phyloP scores from a whole-genome alignment of 2,888 invertebrate species.

The Dasysyrphus albostriatus region DNA sequence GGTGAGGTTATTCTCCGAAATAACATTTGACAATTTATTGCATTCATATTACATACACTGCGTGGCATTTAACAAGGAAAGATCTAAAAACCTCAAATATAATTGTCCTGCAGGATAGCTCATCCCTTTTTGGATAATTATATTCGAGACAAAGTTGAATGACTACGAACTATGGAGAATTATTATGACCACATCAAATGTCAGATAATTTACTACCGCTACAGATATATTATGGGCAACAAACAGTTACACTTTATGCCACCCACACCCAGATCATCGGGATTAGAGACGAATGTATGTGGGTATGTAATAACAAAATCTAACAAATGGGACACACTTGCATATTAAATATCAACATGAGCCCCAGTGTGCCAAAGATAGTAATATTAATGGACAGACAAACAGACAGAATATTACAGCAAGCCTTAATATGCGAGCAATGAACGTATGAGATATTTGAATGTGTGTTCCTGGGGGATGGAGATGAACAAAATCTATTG shows the following conservation, averaged over 20 bases:
- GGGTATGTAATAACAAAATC: conserved; percentile 41
- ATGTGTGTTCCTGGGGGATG: not conserved
- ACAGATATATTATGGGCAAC: conserved; percentile 18
- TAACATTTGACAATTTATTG: conserved; percentile 69
- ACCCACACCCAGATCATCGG: conserved; percentile 35
- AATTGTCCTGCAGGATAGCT: conserved; percentile 24
- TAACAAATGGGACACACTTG: conserved; percentile 68
- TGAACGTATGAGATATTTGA: conserved; percentile 19
- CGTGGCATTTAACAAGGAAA: conserved; percentile 2
- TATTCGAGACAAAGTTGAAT: conserved; percentile 71
- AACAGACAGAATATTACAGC: conserved; percentile 25
- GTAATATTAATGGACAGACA: conserved; percentile 42
- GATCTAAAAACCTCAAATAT: conserved; percentile 25
- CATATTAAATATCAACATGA: conserved; percentile 71
- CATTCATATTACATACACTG: conserved; percentile 8
- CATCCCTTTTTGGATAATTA: conserved; percentile 68
- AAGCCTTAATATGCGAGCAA: conserved; percentile 14
- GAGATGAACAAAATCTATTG: not conserved
- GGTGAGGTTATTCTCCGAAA: conserved; percentile 65
- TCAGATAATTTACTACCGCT: conserved; percentile 77
- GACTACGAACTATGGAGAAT: conserved; percentile 62
- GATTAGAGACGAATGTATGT: conserved; percentile 46
- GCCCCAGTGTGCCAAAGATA: not conserved
- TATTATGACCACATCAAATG: conserved; percentile 77
- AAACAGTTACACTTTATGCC: not conserved